Evolutionary conservation across 2,888 invertebrate genomes (phyloP), one percentile per base, ranked within the genome.

Genomic region (Thereva nobilitata): DNA sequence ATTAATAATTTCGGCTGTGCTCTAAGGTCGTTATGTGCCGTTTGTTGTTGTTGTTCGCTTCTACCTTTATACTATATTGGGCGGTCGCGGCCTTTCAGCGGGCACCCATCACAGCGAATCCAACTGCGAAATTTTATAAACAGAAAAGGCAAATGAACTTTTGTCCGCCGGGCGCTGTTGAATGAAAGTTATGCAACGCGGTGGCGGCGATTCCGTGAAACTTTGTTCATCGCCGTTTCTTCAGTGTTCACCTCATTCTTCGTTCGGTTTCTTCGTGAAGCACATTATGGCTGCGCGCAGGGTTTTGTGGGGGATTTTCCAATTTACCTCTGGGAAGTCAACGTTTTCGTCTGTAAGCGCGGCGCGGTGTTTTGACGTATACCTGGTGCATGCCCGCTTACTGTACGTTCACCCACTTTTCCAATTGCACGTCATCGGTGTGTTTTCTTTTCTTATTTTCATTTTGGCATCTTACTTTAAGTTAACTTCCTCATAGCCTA

Each of bases 351-450:
- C 50, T 38, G n/a, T 23, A 23, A 23, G 23, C 23, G 23, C 23
- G 23, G 23, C 23, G 23, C 23, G 23, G 1, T 23, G 23, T 49
- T 40, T 63, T 3, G 8, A 9, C 50, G 7, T 10, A n/a, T n/a
- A n/a, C 40, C 35, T 34, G 34, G 42, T 59, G 61, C 37, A 47
- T 67, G 53, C 45, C 44, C n/a, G 57, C 66, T 68, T 67, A 70
- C 70, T 63, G 70, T 70, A 67, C 55, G 61, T 67, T 70, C 70
- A 70, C 70, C 70, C 68, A 70, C 70, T 70, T 70, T 70, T 69
- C 66, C 56, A 66, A 23, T 37, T 49, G 50, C 50, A 67, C 69
- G 64, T 69, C 69, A 69, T 61, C 63, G 23, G 23, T 57, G 45
- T 49, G 63, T 66, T 68, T 63, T 63, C 63, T 68, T 65, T 64